Conservation (phyloP, 1,140 invertebrate genomes). For the Ceratitis capitata region DNA sequence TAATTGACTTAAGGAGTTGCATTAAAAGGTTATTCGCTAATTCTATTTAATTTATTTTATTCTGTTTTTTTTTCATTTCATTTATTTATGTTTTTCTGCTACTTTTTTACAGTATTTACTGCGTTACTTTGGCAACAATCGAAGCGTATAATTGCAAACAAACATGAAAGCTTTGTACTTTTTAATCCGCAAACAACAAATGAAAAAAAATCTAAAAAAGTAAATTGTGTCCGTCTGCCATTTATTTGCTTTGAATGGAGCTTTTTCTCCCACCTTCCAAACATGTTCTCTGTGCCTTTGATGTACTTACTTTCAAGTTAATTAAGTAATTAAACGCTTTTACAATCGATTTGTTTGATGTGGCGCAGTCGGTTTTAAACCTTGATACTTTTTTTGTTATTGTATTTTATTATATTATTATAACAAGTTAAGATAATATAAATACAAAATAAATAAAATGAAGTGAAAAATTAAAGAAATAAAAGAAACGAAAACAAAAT, state of each 20-base stretch:
- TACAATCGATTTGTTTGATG: slow-evolving; percentile 20
- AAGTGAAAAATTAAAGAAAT: too few species aligned
- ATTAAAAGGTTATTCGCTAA: too few species aligned
- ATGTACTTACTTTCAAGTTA: neutral
- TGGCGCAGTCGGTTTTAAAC: neutral
- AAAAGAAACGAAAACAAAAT: too few species aligned
- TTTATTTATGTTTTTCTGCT: too few species aligned
- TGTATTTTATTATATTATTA: neutral
- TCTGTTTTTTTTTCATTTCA: too few species aligned
- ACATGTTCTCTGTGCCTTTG: neutral
- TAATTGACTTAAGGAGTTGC: too few species aligned
- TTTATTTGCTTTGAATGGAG: neutral
- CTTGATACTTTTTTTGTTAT: neutral
- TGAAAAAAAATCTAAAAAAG: neutral
- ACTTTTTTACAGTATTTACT: too few species aligned
- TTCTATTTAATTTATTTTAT: too few species aligned
- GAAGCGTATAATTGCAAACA: slow-evolving; percentile 5
- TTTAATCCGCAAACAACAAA: neutral
- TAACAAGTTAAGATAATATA: too few species aligned
- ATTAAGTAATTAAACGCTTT: slow-evolving; percentile 33
- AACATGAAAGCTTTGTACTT: neutral
- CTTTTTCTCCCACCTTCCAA: neutral
- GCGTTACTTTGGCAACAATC: neutral
- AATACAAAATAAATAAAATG: too few species aligned
- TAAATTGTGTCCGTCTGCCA: neutral